Base-by-base conservation (phyloP, 1,140 invertebrate species). In the Ooceraea biroi region DNA sequence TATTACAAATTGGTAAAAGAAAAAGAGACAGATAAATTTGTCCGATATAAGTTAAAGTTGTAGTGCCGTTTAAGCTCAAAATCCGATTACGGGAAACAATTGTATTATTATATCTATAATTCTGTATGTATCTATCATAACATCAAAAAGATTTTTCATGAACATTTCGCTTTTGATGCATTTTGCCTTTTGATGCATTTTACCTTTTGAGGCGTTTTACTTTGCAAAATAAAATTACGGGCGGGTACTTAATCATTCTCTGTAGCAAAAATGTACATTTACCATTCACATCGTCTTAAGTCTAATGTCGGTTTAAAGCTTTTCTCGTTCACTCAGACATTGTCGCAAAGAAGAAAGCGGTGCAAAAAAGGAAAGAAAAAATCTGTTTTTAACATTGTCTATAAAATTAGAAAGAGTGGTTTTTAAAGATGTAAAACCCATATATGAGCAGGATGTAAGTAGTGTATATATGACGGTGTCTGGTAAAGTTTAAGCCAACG, bases 241-340 rank as follows among this genome's bases (percentile, higher is more conserved):
- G 7, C 36, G 36, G n/a, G n/a, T 50, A 73, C 71, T 63, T 82
- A 82, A 82, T 74, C 80, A 61, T 82, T 83, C 41, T 30, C 27
- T 58, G 14, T 73, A 74, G 58, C 80, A 60, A 84, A 77, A 85
- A 73, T 73, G 83, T 84, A 84, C 50, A 84, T 84, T 84, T 68
- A 69, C 82, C n/a, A n/a, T n/a, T n/a, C n/a, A n/a, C n/a, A n/a
- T n/a, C n/a, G n/a, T n/a, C n/a, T n/a, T n/a, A n/a, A n/a, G n/a
- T n/a, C n/a, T n/a, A n/a, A n/a, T n/a, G n/a, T n/a, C n/a, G n/a
- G n/a, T n/a, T n/a, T n/a, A n/a, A n/a, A n/a, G n/a, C n/a, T n/a
- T n/a, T n/a, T n/a, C n/a, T n/a, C n/a, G n/a, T n/a, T n/a, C n/a
- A n/a, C n/a, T n/a, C n/a, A n/a, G n/a, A n/a, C n/a, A n/a, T n/a